Percentiles rank a stretch among this genome's conserved stretches.
Evolutionary conservation across 2,113 vertebrate species (phyloP).

Genomic region (Sinocyclocheilus rhinocerous): DNA sequence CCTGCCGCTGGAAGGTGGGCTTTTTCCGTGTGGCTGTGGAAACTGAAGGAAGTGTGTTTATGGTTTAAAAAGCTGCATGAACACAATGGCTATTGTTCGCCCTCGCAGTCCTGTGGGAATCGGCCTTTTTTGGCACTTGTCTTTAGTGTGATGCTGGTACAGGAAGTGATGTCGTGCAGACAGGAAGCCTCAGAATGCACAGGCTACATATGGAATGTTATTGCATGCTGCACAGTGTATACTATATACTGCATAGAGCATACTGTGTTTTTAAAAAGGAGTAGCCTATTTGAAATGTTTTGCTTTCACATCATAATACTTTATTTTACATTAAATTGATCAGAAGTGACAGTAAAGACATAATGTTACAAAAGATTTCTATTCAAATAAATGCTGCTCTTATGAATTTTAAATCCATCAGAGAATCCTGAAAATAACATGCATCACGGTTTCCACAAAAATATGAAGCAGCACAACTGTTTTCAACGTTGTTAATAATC

Average conservation of each 20-base stretch:
- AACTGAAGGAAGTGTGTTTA: constrained; percentile 37
- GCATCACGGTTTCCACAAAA: too few relatives aligned
- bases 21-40: constrained; percentile 12
- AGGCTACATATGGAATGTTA: not conserved
- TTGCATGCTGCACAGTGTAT: not conserved
- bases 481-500: too few relatives aligned
- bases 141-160: constrained; percentile 8
- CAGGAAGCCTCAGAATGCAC: not conserved
- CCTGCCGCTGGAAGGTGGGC: constrained; percentile 18
- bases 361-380: too few relatives aligned
- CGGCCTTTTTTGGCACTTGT: constrained; percentile 21
- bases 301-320: not conserved
- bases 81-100: constrained; percentile 51
- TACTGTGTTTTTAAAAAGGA: not conserved
- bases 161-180: constrained; percentile 19
- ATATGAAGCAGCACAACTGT: too few relatives aligned
- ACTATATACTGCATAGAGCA: not conserved
- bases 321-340: not conserved
- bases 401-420: too few relatives aligned
- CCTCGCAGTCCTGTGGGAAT: constrained; percentile 38
- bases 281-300: too few relatives aligned
- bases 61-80: constrained; percentile 28
- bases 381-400: too few relatives aligned
- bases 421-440: too few relatives aligned
- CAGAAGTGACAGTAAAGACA: not conserved